A percentile compares a stretch with the other conserved stretches of the same genome.
Evolutionary conservation across 1,140 invertebrate genomes (phyloP).

Genomic region (Eumaeus atala): DNA sequence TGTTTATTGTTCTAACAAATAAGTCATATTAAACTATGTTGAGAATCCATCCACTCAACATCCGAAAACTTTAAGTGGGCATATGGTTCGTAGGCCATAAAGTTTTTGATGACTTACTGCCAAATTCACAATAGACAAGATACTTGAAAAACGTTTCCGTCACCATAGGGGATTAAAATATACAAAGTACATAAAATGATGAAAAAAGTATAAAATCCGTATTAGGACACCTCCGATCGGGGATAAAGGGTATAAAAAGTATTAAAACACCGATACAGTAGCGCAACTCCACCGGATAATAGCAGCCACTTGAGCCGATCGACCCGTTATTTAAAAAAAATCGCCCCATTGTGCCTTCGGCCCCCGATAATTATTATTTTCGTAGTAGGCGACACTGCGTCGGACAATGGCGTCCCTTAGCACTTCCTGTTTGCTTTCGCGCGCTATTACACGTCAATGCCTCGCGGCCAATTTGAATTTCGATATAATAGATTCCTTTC

Average conservation of each 20-base stretch:
- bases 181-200: background rate
- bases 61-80: too few species aligned
- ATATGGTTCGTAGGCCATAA: too few species aligned
- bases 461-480: slow-evolving; percentile 65
- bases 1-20: too few species aligned
- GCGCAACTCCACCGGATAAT: slow-evolving; percentile 60
- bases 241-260: slow-evolving; percentile 39
- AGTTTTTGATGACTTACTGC: too few species aligned
- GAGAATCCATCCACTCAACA: too few species aligned
- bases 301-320: slow-evolving; percentile 67
- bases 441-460: slow-evolving; percentile 70
- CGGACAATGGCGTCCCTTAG: slow-evolving; percentile 61
- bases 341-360: slow-evolving; percentile 47
- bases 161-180: slow-evolving; percentile 38
- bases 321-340: slow-evolving; percentile 65
- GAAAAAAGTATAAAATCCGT: slow-evolving; percentile 41
- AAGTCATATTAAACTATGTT: too few species aligned
- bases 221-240: slow-evolving; percentile 51
- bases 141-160: slow-evolving; percentile 1
- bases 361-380: slow-evolving; percentile 73
- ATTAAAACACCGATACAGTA: slow-evolving; percentile 55
- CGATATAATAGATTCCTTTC: slow-evolving; percentile 56
- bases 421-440: slow-evolving; percentile 70
- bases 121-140: too few species aligned
- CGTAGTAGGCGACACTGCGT: slow-evolving; percentile 66